Evolutionary conservation across 2,797 vertebrate species (phyloP).

Genomic region (Cryptoprocta ferox): DNA sequence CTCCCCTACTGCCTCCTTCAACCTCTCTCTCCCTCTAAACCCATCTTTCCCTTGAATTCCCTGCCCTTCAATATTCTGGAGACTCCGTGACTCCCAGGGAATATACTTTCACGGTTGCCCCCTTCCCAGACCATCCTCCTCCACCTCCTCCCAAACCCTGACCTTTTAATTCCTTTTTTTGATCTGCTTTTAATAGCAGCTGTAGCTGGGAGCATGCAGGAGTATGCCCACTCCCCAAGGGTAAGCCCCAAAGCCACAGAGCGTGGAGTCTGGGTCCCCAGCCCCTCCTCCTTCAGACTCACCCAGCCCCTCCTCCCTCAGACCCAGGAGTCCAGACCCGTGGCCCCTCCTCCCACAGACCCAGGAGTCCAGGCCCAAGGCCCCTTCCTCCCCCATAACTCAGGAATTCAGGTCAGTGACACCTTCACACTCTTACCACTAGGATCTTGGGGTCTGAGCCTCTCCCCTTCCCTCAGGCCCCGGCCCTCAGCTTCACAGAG

Average conservation of each 20-base stretch:
- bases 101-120: neutral
- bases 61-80: neutral
- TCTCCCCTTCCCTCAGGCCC: neutral
- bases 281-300: neutral
- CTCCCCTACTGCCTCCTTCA: neutral
- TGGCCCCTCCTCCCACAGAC: neutral
- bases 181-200: neutral
- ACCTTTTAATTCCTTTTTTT: neutral
- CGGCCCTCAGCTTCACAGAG: neutral
- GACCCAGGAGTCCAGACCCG: accelerated
- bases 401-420: conserved; percentile 54
- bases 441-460: neutral
- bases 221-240: neutral
- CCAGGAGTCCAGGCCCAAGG: neutral
- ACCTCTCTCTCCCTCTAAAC: neutral
- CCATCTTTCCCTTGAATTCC: neutral
- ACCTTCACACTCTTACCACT: neutral
- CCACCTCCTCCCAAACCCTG: neutral
- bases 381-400: neutral
- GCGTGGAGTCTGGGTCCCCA: neutral
- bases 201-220: neutral
- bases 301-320: neutral
- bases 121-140: neutral
- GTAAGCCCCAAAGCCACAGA: neutral
- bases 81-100: neutral